Percentiles rank a stretch among this genome's conserved stretches.
Conservation (phyloP, 1,140 invertebrate species). For the Wiebesia pumilae region DNA sequence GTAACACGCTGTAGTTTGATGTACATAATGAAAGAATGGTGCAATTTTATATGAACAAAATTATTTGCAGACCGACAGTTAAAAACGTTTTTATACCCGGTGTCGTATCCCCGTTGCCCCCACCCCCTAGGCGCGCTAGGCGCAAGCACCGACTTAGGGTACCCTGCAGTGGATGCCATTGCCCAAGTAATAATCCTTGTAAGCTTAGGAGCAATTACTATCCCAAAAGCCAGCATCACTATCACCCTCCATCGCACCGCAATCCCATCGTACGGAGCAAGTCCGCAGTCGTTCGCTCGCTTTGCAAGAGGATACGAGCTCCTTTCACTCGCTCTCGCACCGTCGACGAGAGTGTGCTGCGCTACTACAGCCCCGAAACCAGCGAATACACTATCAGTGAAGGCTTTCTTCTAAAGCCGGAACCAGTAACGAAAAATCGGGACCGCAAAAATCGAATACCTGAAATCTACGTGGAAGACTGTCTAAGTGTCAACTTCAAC, state of each 20-base stretch:
- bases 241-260: constrained; percentile 66
- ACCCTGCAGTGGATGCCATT: constrained; percentile 74
- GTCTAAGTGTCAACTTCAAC: constrained; percentile 67
- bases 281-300: constrained; percentile 75
- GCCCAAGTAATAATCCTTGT: constrained; percentile 63
- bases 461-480: constrained; percentile 71
- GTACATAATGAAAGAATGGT: constrained; percentile 59
- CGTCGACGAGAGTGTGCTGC: constrained; percentile 71
- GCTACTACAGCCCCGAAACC: constrained; percentile 69
- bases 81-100: constrained; percentile 75
- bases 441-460: constrained; percentile 65
- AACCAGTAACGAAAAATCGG: constrained; percentile 46
- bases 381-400: constrained; percentile 70
- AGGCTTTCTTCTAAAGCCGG: constrained; percentile 66
- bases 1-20: constrained; percentile 19
- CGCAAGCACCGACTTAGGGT: constrained; percentile 74
- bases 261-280: constrained; percentile 75
- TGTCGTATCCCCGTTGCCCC: constrained; percentile 73
- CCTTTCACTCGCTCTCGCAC: constrained; percentile 73
- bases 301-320: constrained; percentile 73
- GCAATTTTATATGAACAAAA: constrained; percentile 69
- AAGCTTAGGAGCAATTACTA: constrained; percentile 55
- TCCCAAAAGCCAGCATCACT: constrained; percentile 58
- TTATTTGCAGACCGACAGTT: constrained; percentile 76
- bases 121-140: constrained; percentile 74